A percentile compares a stretch with the other conserved stretches of the same genome.
phyloP scores from a whole-genome alignment of 2,113 vertebrate genomes.

The Hystrix brachyura region DNA sequence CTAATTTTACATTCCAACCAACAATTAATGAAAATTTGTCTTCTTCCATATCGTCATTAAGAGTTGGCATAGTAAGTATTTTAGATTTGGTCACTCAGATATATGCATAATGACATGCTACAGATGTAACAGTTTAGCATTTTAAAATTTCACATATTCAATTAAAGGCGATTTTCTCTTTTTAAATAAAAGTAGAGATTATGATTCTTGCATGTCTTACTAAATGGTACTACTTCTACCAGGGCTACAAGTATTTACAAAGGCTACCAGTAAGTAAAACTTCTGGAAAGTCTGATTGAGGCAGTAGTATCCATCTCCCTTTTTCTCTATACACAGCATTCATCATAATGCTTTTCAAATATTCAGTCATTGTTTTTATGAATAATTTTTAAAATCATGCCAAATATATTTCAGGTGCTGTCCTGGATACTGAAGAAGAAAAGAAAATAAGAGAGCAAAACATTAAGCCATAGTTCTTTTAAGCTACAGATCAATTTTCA shows the following conservation, averaged over 20 bases:
- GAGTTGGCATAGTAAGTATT: neutral
- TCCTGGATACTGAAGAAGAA: neutral
- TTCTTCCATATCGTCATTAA: accelerated
- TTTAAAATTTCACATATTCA: neutral
- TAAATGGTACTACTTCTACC: neutral
- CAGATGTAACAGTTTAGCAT: neutral
- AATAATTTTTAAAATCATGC: neutral
- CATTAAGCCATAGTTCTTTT: neutral
- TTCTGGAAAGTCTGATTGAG: neutral
- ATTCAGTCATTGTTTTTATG: neutral
- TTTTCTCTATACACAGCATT: neutral
- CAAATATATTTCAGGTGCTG: neutral
- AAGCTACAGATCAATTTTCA: neutral
- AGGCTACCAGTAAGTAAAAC: neutral
- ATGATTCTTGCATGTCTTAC: neutral
- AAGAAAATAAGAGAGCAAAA: neutral
- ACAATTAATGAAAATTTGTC: neutral
- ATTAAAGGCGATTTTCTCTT: neutral
- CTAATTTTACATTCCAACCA: neutral
- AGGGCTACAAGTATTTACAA: neutral
- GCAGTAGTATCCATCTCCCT: neutral
- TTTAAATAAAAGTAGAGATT: neutral
- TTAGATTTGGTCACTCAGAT: neutral
- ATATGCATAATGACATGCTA: neutral
- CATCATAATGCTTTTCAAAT: neutral